Percentiles rank a stretch among this genome's conserved stretches.
These are phyloP conservation scores for Orcinus orca DNA, from an alignment of 2,113 vertebrate genomes.

Conservation along the genomic window DNA sequence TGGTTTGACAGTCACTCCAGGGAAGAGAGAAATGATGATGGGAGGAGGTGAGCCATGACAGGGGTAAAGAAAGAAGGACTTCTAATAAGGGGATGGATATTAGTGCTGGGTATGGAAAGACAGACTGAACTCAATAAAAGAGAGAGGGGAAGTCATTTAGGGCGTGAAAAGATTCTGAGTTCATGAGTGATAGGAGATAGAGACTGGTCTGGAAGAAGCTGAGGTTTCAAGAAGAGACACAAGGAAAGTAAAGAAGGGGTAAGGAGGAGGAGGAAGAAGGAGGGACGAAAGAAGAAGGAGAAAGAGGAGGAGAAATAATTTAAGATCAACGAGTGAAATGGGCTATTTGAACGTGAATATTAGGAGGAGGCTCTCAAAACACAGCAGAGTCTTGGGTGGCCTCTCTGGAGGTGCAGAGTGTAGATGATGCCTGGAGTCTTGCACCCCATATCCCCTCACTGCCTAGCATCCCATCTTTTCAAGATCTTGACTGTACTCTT, in stretches of 20 bases:
- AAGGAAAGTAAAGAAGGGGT: neutral
- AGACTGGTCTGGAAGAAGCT: neutral
- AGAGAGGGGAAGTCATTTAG: neutral
- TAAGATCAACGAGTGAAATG: neutral
- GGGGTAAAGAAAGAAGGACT: neutral
- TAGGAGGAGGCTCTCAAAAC: neutral
- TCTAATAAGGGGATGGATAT: neutral
- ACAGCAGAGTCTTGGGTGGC: neutral
- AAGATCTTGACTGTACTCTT: neutral
- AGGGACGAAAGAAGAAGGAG: neutral
- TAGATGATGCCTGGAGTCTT: neutral
- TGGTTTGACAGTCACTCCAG: neutral
- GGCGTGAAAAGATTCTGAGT: too few species aligned
- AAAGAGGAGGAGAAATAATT: neutral
- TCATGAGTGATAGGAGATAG: neutral
- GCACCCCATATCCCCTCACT: neutral
- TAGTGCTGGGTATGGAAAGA: neutral
- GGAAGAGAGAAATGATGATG: neutral
- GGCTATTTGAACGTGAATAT: neutral
- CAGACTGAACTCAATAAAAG: neutral
- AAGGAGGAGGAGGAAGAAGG: too few species aligned
- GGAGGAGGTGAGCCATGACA: neutral
- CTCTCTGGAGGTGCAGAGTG: neutral
- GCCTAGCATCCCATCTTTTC: neutral
- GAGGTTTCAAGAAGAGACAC: neutral